Evolutionary conservation across 2,797 vertebrate genomes (phyloP).

Genomic region (Diplodus sargus): DNA sequence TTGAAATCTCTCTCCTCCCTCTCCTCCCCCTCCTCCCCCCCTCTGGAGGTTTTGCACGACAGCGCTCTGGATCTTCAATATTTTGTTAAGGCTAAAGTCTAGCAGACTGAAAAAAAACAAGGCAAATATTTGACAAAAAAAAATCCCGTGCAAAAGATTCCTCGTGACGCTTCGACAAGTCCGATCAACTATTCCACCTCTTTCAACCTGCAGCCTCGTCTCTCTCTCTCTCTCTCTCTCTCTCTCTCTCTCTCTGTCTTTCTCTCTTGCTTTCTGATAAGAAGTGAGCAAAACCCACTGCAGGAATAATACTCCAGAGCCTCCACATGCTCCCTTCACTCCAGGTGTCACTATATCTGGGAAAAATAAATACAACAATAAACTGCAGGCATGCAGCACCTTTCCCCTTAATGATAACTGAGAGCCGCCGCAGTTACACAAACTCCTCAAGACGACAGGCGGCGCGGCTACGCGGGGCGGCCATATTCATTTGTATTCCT

Average conservation of each 20-base stretch:
- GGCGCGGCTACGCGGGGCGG: background rate
- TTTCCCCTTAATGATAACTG: conserved; percentile 50
- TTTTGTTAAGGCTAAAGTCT: conserved; percentile 29
- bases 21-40: conserved; percentile 40
- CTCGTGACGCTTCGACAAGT: background rate
- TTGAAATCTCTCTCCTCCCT: conserved; percentile 49
- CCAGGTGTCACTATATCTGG: conserved; percentile 31
- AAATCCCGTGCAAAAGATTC: conserved; percentile 4
- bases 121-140: conserved; percentile 37
- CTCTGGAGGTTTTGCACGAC: conserved; percentile 38
- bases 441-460: conserved; percentile 28
- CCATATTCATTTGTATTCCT: conserved; percentile 61
- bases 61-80: conserved; percentile 24
- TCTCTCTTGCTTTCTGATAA: conserved; percentile 21
- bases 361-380: conserved; percentile 47
- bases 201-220: conserved; percentile 13
- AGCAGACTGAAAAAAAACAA: conserved; percentile 55
- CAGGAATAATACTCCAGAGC: conserved; percentile 36
- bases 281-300: conserved; percentile 38
- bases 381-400: conserved; percentile 18
- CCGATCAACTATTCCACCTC: conserved; percentile 11
- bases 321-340: conserved; percentile 37
- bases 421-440: conserved; percentile 28
- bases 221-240: too few species aligned
- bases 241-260: too few species aligned